Conservation (phyloP, 2,113 vertebrate genomes). For the Epinephelus lanceolatus region DNA sequence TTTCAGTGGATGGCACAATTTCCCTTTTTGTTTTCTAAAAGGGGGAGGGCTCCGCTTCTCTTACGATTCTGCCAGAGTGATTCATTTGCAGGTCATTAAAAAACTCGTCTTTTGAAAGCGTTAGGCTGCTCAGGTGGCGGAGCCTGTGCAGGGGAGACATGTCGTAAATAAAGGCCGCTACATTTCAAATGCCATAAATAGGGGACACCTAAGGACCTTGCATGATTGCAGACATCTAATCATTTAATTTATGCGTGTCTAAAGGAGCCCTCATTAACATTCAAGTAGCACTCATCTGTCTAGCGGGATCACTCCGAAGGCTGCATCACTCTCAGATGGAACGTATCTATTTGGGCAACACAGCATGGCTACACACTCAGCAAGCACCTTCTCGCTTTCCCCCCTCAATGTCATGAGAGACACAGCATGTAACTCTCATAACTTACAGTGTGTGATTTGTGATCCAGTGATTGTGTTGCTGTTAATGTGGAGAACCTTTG, state of each 20-base stretch:
- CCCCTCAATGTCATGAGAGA: constrained; percentile 77
- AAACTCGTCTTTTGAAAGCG: constrained; percentile 74
- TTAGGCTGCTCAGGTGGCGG: constrained; percentile 79
- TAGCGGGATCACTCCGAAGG: constrained; percentile 79
- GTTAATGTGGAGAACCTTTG: constrained; percentile 68
- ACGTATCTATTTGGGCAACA: constrained; percentile 79
- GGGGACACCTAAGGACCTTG: constrained; percentile 81
- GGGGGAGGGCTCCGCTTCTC: constrained; percentile 55
- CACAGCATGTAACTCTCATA: constrained; percentile 71
- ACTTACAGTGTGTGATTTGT: constrained; percentile 77
- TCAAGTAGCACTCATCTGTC: constrained; percentile 84
- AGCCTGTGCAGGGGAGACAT: constrained; percentile 63
- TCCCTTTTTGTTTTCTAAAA: constrained; percentile 68
- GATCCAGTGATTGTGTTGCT: constrained; percentile 77
- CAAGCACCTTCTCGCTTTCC: constrained; percentile 63
- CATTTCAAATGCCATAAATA: constrained; percentile 84
- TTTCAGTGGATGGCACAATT: constrained; percentile 61
- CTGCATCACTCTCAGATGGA: constrained; percentile 81
- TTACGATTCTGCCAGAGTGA: constrained; percentile 75
- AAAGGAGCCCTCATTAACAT: constrained; percentile 86
- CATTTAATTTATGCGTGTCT: constrained; percentile 85
- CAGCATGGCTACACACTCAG: constrained; percentile 69
- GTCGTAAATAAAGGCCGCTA: constrained; percentile 83
- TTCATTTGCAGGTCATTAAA: constrained; percentile 84
- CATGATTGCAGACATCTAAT: constrained; percentile 84